Conservation (phyloP, 2,797 vertebrate species). For the Sebastes iracundus region DNA sequence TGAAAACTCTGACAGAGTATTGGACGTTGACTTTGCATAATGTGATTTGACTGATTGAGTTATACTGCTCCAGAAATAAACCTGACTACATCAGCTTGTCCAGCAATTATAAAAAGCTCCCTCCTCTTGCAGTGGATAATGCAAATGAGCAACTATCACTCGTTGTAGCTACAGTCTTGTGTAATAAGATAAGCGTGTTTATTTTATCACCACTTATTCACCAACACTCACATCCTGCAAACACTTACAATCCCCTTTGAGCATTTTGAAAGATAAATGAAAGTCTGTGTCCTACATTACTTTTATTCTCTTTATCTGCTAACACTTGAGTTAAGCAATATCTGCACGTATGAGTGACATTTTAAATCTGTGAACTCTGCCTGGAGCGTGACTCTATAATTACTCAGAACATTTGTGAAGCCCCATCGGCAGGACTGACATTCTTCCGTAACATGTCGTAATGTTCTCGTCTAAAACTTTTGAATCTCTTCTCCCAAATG, state of each 20-base stretch:
- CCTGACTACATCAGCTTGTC: conserved; percentile 5
- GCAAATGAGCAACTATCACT: not conserved
- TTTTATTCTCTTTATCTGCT: not conserved
- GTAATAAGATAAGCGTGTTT: not conserved
- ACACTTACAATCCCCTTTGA: not conserved
- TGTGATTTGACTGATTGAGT: not conserved
- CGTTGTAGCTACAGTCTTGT: not conserved
- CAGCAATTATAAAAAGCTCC: not conserved
- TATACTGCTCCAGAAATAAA: not conserved
- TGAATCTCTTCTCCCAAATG: not conserved
- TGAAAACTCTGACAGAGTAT: not conserved
- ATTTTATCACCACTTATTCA: not conserved
- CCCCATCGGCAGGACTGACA: not conserved
- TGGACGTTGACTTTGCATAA: not conserved
- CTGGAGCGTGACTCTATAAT: conserved; percentile 14
- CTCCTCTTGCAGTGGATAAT: not conserved
- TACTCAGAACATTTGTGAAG: conserved; percentile 12
- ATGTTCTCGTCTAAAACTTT: not conserved
- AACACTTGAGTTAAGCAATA: not conserved
- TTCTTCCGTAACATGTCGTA: not conserved
- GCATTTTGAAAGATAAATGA: not conserved
- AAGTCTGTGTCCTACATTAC: not conserved
- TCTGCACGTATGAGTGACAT: not conserved
- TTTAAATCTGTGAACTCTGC: not conserved
- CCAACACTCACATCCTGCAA: not conserved